Evolutionary conservation across 2,113 vertebrate genomes (phyloP), one percentile per base, ranked within the genome.

Genomic region (Sinocyclocheilus maitianheensis): DNA sequence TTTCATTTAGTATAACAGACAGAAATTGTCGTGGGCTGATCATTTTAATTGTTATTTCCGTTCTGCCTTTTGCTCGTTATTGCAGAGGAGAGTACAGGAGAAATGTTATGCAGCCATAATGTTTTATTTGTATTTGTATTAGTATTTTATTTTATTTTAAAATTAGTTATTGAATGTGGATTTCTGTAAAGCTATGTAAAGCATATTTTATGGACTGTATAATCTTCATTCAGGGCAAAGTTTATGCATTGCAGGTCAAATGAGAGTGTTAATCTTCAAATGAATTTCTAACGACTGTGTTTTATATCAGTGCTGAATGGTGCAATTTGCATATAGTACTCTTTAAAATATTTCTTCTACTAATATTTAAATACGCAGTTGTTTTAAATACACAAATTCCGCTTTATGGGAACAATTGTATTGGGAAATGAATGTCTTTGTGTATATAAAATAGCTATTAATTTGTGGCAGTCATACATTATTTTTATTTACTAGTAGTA

Each of bases 1-100:
- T 89, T 89, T 89, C 83, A 85, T 87, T 89, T 85, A 60, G 77
- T 74, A 72, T 84, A 88, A 86, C 37, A 84, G 65, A 78, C 24
- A 76, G 43, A 43, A 78, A 30, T 40, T 62, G 55, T 82, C 11
- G 16, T 67, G 37, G 16, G 80, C 51, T 86, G 76, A 86, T 77
- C 6, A 76, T 87, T 85, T 48, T 83, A 85, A 81, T 85, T 48
- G 43, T 46, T 53, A 77, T 84, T 55, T 74, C 63, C 77, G 40
- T 86, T 34, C 34, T 81, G 58, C 34, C n/a, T 79, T 81, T 62
- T 71, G 8, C 75, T 26, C 30, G 55, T 22, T 24, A 72, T 43
- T 43, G 7, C 43, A 48, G 10, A 48, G 46, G 43, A 46, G 10
- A 46, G 43, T 43, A 3, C 11, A 40, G 22, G 1, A 3, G 34